Evolutionary conservation across 2,888 invertebrate genomes (phyloP).

Genomic region (Ptycholaimellus sp.): DNA sequence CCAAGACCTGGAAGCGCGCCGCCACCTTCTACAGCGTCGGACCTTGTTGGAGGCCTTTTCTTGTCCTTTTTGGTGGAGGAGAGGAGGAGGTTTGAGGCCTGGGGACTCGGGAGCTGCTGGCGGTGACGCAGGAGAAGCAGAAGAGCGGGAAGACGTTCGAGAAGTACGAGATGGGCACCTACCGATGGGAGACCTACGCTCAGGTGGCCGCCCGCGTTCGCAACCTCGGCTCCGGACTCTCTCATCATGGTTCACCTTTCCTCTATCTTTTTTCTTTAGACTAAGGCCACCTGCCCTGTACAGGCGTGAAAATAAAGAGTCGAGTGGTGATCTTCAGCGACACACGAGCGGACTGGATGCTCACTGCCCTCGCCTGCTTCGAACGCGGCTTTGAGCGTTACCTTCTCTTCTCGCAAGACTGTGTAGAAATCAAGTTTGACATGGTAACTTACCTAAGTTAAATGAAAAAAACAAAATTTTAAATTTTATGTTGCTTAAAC

Average conservation of each 20-base stretch:
- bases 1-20: constrained; percentile 27
- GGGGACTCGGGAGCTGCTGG: constrained; percentile 29
- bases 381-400: constrained; percentile 71
- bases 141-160: constrained; percentile 80
- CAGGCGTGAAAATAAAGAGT: too few relatives aligned
- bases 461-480: too few relatives aligned
- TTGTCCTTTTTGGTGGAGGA: constrained; percentile 8
- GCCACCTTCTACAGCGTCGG: constrained; percentile 15
- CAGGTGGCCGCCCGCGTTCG: constrained; percentile 51
- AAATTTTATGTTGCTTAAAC: too few relatives aligned
- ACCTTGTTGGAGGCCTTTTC: background rate
- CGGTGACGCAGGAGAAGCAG: constrained; percentile 78
- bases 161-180: constrained; percentile 79
- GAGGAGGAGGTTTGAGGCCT: constrained; percentile 24
- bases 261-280: too few relatives aligned
- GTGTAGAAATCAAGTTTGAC: too few relatives aligned
- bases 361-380: constrained; percentile 82
- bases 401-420: too few relatives aligned
- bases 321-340: constrained; percentile 78
- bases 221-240: constrained; percentile 57
- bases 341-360: constrained; percentile 90
- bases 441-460: constrained; percentile 9
- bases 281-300: too few relatives aligned
- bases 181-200: constrained; percentile 59
- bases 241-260: constrained; percentile 53